Percentiles rank a stretch among this genome's conserved stretches.
Evolutionary conservation across 2,797 vertebrate species (phyloP).

Genomic region (Odontamblyopus rebecca): DNA sequence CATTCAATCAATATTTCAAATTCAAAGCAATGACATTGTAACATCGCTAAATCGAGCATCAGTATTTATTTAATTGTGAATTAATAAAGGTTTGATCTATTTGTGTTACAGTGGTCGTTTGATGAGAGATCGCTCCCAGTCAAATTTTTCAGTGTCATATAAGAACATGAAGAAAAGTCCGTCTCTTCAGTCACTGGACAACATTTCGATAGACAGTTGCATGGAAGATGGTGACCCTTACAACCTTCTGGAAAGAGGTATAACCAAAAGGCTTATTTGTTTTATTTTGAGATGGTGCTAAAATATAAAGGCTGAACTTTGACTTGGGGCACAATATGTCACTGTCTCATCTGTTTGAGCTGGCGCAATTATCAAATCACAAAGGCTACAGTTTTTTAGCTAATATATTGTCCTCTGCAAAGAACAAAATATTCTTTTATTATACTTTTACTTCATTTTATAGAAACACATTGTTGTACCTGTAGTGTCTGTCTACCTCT

Average conservation of each 20-base stretch:
- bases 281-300: not conserved
- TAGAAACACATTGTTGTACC: too few species aligned
- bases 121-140: slow-evolving; percentile 87
- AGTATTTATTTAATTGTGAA: not conserved
- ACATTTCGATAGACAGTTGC: slow-evolving; percentile 93
- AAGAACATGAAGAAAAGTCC: slow-evolving; percentile 96
- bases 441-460: too few species aligned
- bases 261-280: slow-evolving; percentile 5
- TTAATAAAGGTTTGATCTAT: slow-evolving; percentile 2
- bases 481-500: too few species aligned
- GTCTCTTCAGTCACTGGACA: slow-evolving; percentile 92
- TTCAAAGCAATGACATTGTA: not conserved
- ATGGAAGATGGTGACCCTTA: slow-evolving; percentile 90
- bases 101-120: slow-evolving; percentile 83
- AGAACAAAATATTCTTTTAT: too few species aligned
- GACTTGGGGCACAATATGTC: too few species aligned
- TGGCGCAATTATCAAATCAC: too few species aligned
- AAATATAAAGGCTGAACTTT: too few species aligned
- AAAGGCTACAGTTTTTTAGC: too few species aligned
- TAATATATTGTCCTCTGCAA: too few species aligned
- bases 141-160: slow-evolving; percentile 87
- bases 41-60: not conserved
- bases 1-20: not conserved
- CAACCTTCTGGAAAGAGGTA: slow-evolving; percentile 90
- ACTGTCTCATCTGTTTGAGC: too few species aligned